Evolutionary conservation across 2,888 invertebrate genomes (phyloP).

Genomic region (Lottia gigantea): DNA sequence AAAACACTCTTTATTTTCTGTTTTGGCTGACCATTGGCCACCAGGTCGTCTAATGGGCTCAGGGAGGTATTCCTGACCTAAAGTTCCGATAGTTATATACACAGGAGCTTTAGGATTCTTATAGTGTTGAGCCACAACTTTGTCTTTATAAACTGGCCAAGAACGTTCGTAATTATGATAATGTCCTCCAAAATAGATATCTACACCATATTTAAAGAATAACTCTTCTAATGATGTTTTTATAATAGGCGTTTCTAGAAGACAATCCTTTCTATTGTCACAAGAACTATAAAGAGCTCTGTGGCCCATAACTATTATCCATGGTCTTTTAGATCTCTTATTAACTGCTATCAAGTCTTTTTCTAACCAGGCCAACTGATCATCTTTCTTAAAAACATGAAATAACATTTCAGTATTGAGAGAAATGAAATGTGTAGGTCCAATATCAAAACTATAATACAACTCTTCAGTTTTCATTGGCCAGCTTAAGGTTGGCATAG

Average conservation of each 20-base stretch:
- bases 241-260: slow-evolving; percentile 47
- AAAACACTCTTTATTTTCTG: slow-evolving; percentile 46
- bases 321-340: slow-evolving; percentile 50
- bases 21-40: slow-evolving; percentile 52
- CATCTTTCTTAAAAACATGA: slow-evolving; percentile 75
- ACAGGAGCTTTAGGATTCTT: slow-evolving; percentile 54
- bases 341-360: slow-evolving; percentile 54
- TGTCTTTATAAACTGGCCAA: slow-evolving; percentile 55
- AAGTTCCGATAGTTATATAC: slow-evolving; percentile 52
- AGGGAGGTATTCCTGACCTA: slow-evolving; percentile 45
- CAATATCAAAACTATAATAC: slow-evolving; percentile 65
- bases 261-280: slow-evolving; percentile 52
- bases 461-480: slow-evolving; percentile 58
- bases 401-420: slow-evolving; percentile 55
- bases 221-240: slow-evolving; percentile 51
- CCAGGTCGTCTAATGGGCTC: slow-evolving; percentile 38
- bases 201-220: slow-evolving; percentile 57
- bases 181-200: slow-evolving; percentile 57
- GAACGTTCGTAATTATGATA: slow-evolving; percentile 60
- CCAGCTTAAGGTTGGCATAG: slow-evolving; percentile 57
- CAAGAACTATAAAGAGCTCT: slow-evolving; percentile 64
- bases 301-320: slow-evolving; percentile 66
- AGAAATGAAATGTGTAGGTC: slow-evolving; percentile 58
- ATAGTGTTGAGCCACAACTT: slow-evolving; percentile 46
- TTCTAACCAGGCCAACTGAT: slow-evolving; percentile 52